Evolutionary conservation across 2,888 invertebrate genomes (phyloP).

Genomic region (Amblyteles armatorius): DNA sequence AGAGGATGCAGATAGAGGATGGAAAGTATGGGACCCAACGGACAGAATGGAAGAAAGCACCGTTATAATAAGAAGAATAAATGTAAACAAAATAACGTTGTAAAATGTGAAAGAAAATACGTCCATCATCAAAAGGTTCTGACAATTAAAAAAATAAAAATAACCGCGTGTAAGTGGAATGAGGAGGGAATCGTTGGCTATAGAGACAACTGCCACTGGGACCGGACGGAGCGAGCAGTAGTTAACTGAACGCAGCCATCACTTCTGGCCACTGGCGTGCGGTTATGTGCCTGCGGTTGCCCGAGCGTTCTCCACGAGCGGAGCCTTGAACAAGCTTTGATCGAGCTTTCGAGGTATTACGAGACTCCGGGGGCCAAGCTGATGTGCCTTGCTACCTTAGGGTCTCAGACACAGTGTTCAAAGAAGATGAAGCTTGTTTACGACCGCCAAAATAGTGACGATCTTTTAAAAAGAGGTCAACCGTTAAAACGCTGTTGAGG

Average conservation of each 20-base stretch:
- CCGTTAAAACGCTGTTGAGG: neutral
- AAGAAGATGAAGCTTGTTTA: constrained; percentile 7
- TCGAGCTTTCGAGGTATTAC: constrained; percentile 57
- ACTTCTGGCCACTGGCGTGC: constrained; percentile 36
- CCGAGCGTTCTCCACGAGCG: constrained; percentile 24
- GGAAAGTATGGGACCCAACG: neutral
- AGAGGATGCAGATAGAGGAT: constrained; percentile 21
- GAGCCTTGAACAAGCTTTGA: constrained; percentile 61
- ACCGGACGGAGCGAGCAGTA: constrained; percentile 56
- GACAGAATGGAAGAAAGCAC: constrained; percentile 22
- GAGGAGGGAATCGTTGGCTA: constrained; percentile 51
- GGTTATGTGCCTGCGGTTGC: constrained; percentile 56
- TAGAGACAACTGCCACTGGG: constrained; percentile 35
- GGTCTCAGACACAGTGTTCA: neutral
- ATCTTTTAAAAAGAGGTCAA: neutral
- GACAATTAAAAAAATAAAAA: constrained; percentile 38
- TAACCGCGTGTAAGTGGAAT: constrained; percentile 54
- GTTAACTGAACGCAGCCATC: constrained; percentile 59
- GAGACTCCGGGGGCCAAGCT: constrained; percentile 10
- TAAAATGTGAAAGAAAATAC: constrained; percentile 26
- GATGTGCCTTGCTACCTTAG: neutral
- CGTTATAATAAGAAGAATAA: constrained; percentile 8
- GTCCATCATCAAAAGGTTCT: neutral
- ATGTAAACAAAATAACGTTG: constrained; percentile 32
- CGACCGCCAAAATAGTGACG: constrained; percentile 1